A percentile compares a stretch with the other conserved stretches of the same genome.
Conservation (phyloP, 2,797 vertebrate species). For the Adrianichthys oophorus region DNA sequence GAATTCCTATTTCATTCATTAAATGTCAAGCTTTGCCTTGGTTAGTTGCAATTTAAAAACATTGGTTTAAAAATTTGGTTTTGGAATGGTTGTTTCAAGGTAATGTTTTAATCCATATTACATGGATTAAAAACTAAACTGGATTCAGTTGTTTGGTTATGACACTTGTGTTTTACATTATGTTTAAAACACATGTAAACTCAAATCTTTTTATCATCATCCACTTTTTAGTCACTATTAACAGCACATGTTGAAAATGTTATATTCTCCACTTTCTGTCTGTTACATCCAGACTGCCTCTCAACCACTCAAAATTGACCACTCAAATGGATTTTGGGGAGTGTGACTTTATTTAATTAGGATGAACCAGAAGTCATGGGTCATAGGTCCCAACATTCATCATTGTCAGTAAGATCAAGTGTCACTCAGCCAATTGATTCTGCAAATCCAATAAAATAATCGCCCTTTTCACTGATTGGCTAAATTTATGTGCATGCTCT, state of each 20-base stretch:
- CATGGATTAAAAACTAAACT: too few species aligned
- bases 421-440: not conserved
- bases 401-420: not conserved
- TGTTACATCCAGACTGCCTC: too few species aligned
- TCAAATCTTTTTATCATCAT: not conserved
- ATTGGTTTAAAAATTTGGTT: too few species aligned
- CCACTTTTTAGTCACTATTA: not conserved
- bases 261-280: not conserved
- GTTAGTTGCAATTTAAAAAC: too few species aligned
- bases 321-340: not conserved
- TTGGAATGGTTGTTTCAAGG: too few species aligned
- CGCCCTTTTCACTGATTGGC: not conserved
- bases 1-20: too few species aligned
- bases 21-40: too few species aligned
- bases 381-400: conserved; percentile 1
- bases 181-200: too few species aligned
- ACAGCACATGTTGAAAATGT: not conserved
- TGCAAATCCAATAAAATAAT: conserved; percentile 1
- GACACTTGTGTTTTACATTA: too few species aligned
- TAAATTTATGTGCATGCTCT: not conserved
- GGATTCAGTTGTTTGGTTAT: too few species aligned
- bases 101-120: too few species aligned
- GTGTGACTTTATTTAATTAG: not conserved
- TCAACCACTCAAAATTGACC: not conserved
- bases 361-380: not conserved